These are phyloP conservation scores for Meriones unguiculatus DNA, from an alignment of 2,113 vertebrate genomes.

Conservation along the genomic window DNA sequence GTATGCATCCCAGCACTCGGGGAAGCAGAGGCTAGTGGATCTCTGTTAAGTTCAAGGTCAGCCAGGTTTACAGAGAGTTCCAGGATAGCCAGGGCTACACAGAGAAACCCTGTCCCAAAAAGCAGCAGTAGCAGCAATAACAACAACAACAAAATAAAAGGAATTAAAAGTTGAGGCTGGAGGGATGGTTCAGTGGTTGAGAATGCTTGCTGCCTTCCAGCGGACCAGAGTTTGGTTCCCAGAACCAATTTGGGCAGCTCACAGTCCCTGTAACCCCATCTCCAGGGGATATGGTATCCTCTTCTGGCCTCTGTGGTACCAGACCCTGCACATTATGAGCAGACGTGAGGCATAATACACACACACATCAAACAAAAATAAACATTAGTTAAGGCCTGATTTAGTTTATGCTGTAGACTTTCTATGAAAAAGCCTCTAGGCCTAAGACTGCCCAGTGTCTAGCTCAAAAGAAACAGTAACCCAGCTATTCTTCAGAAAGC, in stretches of 20 bases:
- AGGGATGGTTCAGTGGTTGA: background rate
- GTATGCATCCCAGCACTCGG: background rate
- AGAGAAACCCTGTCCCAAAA: background rate
- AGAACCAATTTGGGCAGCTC: background rate
- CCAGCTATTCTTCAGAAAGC: no score
- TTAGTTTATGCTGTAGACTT: background rate
- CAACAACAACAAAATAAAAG: background rate
- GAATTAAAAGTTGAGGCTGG: background rate
- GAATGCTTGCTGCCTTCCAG: background rate
- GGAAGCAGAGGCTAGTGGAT: no score
- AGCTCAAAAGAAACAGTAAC: background rate
- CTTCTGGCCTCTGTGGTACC: background rate
- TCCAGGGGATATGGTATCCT: background rate
- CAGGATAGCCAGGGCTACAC: background rate
- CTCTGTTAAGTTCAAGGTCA: background rate
- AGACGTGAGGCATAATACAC: background rate
- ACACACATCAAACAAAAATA: background rate
- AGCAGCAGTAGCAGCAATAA: background rate
- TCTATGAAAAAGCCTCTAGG: background rate
- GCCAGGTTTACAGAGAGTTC: background rate
- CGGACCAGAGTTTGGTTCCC: background rate
- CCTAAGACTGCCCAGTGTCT: background rate
- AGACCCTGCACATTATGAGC: background rate
- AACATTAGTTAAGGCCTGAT: background rate
- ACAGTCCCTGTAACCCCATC: no score